Base-by-base conservation (phyloP, 2,888 invertebrate genomes). In the Nudaria mundana region DNA sequence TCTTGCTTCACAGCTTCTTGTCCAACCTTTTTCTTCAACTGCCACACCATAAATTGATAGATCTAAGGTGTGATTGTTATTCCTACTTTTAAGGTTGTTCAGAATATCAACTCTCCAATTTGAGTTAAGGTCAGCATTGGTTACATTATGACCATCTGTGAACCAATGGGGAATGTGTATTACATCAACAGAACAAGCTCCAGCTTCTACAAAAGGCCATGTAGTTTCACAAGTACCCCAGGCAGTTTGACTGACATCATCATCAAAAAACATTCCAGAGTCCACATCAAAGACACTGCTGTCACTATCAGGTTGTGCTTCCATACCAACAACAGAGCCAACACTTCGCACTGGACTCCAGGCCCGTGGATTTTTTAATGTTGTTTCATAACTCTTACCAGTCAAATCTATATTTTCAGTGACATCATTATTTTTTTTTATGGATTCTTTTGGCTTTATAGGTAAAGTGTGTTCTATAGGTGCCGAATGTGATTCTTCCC, bases 341-440 rank as follows among this genome's bases (percentile, higher is more conserved):
- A 95, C 95, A 67, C 95, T 95, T 51, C 95, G 91, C n/a, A 95
- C 94, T 11, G 96, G 96, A 66, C 95, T 95, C 95, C 96, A 95
- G 16, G 95, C 95, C 63, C 94, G 91, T 12, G 94, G 94, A 79
- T 95, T 94, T 62, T 93, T 93, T n/a, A 93, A 79, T 52, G 93
- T 93, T 3, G 92, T 92, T 76, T 94, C 94, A 76, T 91, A 93
- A 70, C 91, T 92, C 75, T 93, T 93, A 7, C 91, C 92, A 10
- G 90, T 87, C 11, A 93, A 80, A 68, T 91, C 92, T 35, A 91
- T 83, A 43, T 75, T 79, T 51, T 86, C 86, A 40, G 77, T 54
- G 56, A 76, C 70, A 28, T 75, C 63, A 58, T 75, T 80, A 44
- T 74, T 71, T 59, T 82, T 85, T 23, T 76, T 72, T 33, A 58